Base-by-base conservation (phyloP, 2,113 vertebrate species). In the Osmerus eperlanus region DNA sequence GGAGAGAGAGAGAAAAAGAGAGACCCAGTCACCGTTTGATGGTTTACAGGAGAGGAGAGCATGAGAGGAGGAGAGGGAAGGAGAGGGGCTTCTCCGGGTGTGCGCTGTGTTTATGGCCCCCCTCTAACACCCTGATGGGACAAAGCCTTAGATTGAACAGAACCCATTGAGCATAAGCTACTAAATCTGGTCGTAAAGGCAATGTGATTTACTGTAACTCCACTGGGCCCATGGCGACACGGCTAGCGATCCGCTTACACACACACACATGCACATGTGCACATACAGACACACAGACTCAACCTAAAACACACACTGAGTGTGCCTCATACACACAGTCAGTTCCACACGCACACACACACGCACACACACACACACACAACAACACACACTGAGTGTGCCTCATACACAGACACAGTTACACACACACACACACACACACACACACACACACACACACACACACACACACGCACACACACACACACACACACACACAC, bases 101-200 rank as follows among this genome's bases (percentile, higher is more conserved):
- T 95, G 94, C 94, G 94, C 94, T 29, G 92, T 92, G 91, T 95
- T 96, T 94, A 95, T 94, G 93, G 94, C 94, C 92, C 94, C 90
- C 92, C 94, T 92, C 95, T 94, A 92, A 92, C 91, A 94, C 94
- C 92, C 95, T 94, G 95, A 95, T 95, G 94, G 94, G 95, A 94
- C 94, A 86, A 86, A 91, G 89, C 93, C 91, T 94, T 92, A 91
- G 92, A 95, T 95, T 95, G 93, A 95, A 95, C 94, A 90, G 93
- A 94, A 93, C 94, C 94, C 94, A 95, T 94, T 95, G 95, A 96
- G 93, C 94, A 95, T 97, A 95, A 97, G 94, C 95, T 95, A 95
- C 94, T 96, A 96, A 96, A 97, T 96, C 95, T 95, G 95, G 94
- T 94, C 96, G 96, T 96, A 95, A 96, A 95, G 94, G 93, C 93